Base-by-base conservation (phyloP, 2,113 vertebrate species). In the Prionailurus viverrinus region DNA sequence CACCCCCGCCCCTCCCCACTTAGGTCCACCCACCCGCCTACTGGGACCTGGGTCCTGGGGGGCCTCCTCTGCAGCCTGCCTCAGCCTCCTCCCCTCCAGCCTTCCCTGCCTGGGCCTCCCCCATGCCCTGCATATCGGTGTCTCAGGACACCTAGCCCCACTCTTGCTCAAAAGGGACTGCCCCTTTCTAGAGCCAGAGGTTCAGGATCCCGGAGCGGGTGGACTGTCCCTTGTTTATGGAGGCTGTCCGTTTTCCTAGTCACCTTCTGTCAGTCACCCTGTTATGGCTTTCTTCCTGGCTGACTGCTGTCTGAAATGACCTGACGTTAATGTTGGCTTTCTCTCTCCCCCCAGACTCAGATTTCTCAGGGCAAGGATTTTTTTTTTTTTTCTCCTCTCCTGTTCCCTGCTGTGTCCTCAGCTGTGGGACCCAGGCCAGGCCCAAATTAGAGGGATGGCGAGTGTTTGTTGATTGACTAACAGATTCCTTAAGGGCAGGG, bases 381-480 rank as follows among this genome's bases (percentile, higher is more conserved):
- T 63, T 27, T 63, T 63, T 41, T 63, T 45, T n/a, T 82, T 65
- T 66, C 51, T 48, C n/a, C 18, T 51, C 5, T 85, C 29, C 41
- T 36, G 39, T 73, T 27, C 27, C 61, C 36, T 82, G 68, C 33
- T 68, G 9, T 48, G 33, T 80, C 73, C 51, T 71, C 36, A 69
- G 78, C 29, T 25, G 12, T 45, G 31, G 74, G 86, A 88, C 85
- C 29, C 63, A 68, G 68, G 65, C 71, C 76, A 66, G 55, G 58
- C 48, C 63, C 63, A 14, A 11, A 39, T 41, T 5, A 68, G 74
- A 91, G 45, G 36, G 48, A 39, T 13, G 39, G n/a, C 55, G 94
- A 91, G 14, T 79, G 63, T 61, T 21, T 95, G 86, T n/a, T 95
- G 89, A 86, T 25, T 89, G 97, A 86, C 85, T 91, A 13, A 87